Conservation (phyloP, 2,797 vertebrate genomes). For the Peromyscus nudipes region DNA sequence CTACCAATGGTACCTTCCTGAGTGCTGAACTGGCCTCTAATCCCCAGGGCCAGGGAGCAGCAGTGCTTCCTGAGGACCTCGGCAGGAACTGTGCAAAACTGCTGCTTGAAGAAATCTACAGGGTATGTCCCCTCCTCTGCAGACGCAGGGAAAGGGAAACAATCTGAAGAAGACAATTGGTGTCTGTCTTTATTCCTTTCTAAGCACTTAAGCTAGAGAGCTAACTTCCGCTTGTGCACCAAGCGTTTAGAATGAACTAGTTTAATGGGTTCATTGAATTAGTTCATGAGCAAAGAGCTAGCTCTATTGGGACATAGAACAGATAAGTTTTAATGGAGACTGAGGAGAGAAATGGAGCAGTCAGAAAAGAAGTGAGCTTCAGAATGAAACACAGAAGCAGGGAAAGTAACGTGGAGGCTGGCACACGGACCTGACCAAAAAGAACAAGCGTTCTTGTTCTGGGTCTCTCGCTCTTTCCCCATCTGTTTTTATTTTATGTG, state of each 20-base stretch:
- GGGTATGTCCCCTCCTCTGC: slow-evolving; percentile 89
- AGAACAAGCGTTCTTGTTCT: too few relatives aligned
- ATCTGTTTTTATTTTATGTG: background rate
- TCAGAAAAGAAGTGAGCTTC: background rate
- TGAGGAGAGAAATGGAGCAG: background rate
- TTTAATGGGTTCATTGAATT: slow-evolving; percentile 29
- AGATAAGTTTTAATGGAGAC: background rate
- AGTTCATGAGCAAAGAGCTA: background rate
- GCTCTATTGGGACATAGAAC: background rate
- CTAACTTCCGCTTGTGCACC: background rate
- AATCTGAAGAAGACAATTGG: background rate
- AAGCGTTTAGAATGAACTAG: slow-evolving; percentile 4
- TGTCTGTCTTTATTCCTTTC: background rate
- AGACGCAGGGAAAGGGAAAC: background rate
- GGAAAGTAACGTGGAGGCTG: background rate
- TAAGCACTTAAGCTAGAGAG: background rate
- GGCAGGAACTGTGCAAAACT: slow-evolving; percentile 95
- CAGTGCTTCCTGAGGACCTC: slow-evolving; percentile 95
- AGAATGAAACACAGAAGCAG: background rate
- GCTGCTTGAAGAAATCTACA: slow-evolving; percentile 95
- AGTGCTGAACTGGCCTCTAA: slow-evolving; percentile 96
- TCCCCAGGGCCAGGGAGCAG: slow-evolving; percentile 94
- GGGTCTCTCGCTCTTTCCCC: background rate
- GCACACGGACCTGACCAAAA: background rate
- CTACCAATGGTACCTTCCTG: slow-evolving; percentile 93